A percentile compares a stretch with the other conserved stretches of the same genome.
phyloP scores from a whole-genome alignment of 2,888 invertebrate species.

The Tetrapedia diversipes region DNA sequence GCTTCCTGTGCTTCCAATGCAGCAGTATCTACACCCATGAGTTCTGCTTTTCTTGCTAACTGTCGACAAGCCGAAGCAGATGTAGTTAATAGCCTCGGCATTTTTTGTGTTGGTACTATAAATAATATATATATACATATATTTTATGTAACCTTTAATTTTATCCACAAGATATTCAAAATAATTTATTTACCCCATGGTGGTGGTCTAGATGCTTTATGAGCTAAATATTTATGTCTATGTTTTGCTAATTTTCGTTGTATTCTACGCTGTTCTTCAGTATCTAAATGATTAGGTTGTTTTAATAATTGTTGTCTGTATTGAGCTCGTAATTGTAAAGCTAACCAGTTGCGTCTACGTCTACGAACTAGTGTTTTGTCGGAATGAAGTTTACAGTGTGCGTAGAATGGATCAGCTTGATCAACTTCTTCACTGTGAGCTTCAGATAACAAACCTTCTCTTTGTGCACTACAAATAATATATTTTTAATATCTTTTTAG shows the following conservation, averaged over 20 bases:
- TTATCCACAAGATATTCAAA: not conserved
- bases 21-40: constrained; percentile 94
- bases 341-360: constrained; percentile 92
- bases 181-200: constrained; percentile 90
- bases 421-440: constrained; percentile 95
- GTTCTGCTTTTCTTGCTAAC: constrained; percentile 92
- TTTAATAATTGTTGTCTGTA: constrained; percentile 85
- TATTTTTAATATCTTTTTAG: not conserved
- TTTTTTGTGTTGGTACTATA: constrained; percentile 96
- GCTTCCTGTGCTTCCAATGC: constrained; percentile 92
- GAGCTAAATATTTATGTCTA: constrained; percentile 90
- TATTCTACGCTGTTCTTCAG: constrained; percentile 89
- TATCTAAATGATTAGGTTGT: constrained; percentile 86
- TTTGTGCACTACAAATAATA: constrained; percentile 89
- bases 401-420: constrained; percentile 98
- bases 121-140: constrained; percentile 41
- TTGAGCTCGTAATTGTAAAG: constrained; percentile 91
- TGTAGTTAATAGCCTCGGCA: constrained; percentile 94
- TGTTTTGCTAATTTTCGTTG: constrained; percentile 93
- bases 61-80: constrained; percentile 94
- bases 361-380: constrained; percentile 93
- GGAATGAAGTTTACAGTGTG: constrained; percentile 97
- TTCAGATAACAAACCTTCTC: constrained; percentile 95
- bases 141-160: constrained; percentile 6
- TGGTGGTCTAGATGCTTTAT: constrained; percentile 89